phyloP scores from a whole-genome alignment of 23 tunicate species.

The Diplosoma virens region DNA sequence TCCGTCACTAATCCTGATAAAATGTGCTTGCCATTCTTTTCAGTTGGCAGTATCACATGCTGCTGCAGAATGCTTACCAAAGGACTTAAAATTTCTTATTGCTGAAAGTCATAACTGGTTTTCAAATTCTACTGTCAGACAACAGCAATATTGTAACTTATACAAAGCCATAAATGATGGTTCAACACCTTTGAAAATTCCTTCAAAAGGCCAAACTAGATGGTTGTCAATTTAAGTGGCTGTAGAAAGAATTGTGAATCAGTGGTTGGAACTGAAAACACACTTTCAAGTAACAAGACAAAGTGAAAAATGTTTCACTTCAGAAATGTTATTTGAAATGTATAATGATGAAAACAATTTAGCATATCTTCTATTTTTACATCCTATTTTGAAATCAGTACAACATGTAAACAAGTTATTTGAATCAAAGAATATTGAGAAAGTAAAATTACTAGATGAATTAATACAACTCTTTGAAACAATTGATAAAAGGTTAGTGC shows the following conservation, averaged over 20 bases:
- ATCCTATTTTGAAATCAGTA: constrained; percentile 23
- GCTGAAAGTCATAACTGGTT: constrained; percentile 55
- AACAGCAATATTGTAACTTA: constrained; percentile 20
- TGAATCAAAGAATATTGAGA: too few species aligned
- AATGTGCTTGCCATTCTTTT: constrained; percentile 44
- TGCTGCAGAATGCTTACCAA: constrained; percentile 11
- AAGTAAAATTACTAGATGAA: too few species aligned
- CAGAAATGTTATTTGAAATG: constrained; percentile 36
- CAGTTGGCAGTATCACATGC: constrained; percentile 16
- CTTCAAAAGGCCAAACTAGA: not conserved
- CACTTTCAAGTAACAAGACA: constrained; percentile 33
- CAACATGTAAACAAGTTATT: constrained; percentile 20
- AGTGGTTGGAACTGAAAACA: constrained; percentile 36
- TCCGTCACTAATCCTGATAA: constrained; percentile 24
- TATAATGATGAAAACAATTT: constrained; percentile 23
- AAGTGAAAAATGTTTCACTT: constrained; percentile 38
- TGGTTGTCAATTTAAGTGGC: constrained; percentile 25
- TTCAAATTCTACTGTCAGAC: not conserved
- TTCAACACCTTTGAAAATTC: constrained; percentile 24
- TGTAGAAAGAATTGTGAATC: constrained; percentile 16
- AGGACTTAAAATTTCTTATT: constrained; percentile 29
- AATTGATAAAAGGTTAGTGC: not conserved
- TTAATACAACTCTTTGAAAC: not conserved
- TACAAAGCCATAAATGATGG: constrained; percentile 27
- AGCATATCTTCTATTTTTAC: constrained; percentile 38